phyloP scores from a whole-genome alignment of 2,888 invertebrate genomes.

The Zygogramma bicolorata region DNA sequence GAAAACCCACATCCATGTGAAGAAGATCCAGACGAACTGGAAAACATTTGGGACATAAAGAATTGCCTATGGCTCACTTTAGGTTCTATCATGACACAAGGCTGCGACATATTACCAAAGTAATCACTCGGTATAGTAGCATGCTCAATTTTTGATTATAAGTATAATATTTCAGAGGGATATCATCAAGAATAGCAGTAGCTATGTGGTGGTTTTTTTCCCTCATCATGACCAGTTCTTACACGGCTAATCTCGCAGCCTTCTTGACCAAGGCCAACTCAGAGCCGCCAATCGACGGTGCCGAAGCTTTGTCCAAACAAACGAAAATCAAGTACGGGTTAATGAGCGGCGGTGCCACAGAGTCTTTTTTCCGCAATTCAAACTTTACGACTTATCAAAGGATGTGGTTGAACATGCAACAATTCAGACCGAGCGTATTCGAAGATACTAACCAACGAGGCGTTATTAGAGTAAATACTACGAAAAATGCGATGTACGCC shows the following conservation, averaged over 20 bases:
- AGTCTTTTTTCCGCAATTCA: constrained; percentile 86
- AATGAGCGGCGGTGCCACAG: constrained; percentile 91
- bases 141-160: too few species aligned
- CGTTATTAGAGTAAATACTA: constrained; percentile 83
- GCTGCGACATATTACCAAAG: constrained; percentile 93
- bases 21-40: constrained; percentile 86
- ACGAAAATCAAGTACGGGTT: constrained; percentile 94
- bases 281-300: constrained; percentile 89
- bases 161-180: constrained; percentile 73
- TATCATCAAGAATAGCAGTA: constrained; percentile 88
- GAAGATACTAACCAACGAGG: constrained; percentile 87
- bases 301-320: constrained; percentile 92
- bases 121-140: too few species aligned
- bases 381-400: constrained; percentile 56
- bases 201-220: constrained; percentile 94
- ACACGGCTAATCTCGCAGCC: constrained; percentile 94
- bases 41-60: constrained; percentile 89
- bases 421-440: constrained; percentile 84
- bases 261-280: constrained; percentile 90
- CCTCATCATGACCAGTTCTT: constrained; percentile 92
- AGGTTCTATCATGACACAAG: constrained; percentile 93
- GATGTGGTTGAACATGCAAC: constrained; percentile 76
- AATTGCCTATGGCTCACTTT: constrained; percentile 96
- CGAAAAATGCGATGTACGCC: constrained; percentile 85
- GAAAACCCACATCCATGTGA: constrained; percentile 94